Evolutionary conservation across 1,140 invertebrate species (phyloP).

Genomic region (Propsilocerus akamusi): DNA sequence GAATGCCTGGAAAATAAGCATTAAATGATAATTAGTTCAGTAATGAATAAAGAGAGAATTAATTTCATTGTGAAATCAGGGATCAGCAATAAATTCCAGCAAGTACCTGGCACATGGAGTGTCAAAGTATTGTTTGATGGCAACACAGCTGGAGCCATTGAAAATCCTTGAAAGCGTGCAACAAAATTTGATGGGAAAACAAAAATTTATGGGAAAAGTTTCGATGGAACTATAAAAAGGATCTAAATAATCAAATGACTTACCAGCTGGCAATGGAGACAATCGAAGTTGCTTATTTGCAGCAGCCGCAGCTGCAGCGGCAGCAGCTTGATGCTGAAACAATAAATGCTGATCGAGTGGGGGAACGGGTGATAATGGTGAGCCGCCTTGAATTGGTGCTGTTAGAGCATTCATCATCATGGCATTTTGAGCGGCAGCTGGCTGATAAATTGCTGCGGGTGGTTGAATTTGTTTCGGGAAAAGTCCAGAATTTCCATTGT

Average conservation of each 20-base stretch:
- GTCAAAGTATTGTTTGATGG: constrained; percentile 4
- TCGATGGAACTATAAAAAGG: constrained; percentile 2
- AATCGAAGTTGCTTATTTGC: constrained; percentile 24
- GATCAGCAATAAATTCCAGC: not conserved
- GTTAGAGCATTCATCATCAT: constrained; percentile 11
- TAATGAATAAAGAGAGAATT: not conserved
- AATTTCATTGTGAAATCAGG: not conserved
- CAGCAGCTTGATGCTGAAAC: constrained; percentile 16
- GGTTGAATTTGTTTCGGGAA: not conserved
- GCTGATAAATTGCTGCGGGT: not conserved
- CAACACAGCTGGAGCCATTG: not conserved
- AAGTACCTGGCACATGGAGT: constrained; percentile 5
- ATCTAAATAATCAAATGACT: constrained; percentile 8
- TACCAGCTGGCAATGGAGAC: constrained; percentile 32
- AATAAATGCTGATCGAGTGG: constrained; percentile 10
- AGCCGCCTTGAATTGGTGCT: constrained; percentile 13
- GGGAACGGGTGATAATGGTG: not conserved
- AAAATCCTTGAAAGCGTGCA: constrained; percentile 3
- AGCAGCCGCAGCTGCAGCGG: not conserved
- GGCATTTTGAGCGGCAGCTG: not conserved
- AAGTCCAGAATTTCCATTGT: constrained; percentile 14
- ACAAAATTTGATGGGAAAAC: not conserved
- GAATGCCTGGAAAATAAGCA: constrained; percentile 28
- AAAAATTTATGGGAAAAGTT: not conserved
- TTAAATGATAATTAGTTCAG: not conserved